Evolutionary conservation across 2,797 vertebrate species (phyloP), one percentile per base, ranked within the genome.

Genomic region (Myoxocephalus aenaeus): DNA sequence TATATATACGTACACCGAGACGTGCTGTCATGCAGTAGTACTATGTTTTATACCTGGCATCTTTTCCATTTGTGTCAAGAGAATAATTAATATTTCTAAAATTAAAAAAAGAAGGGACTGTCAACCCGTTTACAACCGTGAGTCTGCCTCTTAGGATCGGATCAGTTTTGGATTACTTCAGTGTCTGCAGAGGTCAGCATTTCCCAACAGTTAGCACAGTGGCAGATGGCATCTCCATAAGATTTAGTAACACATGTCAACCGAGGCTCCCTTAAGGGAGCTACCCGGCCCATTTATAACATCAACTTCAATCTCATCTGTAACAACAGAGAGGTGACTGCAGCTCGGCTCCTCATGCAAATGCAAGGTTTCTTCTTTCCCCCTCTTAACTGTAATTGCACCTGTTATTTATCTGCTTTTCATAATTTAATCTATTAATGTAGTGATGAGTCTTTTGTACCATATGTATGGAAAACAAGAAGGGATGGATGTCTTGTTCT

Each of bases 231-330:
- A 92, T 91, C 93, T 90, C 91, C 80, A 79, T 88, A 94, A 95
- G 95, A 95, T 95, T 95, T 94, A 95, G 91, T 94, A 95, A 95
- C 93, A 94, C 94, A 85, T 92, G 93, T 95, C 94, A 95, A 90
- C 90, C 69, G 87, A 90, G 82, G 84, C 90, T 93, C 92, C 93
- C 95, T 93, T 87, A 82, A 89, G 95, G 94, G 93, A 94, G 76
- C 86, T 87, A 85, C 91, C 84, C 75, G 22, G 81, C 87, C 90
- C 93, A 94, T 95, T 95, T 94, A 95, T 94, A 92, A 93, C 91
- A 91, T 92, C 89, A 89, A 91, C 92, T 93, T 93, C 88, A 88
- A 85, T 92, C 90, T 93, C 89, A 84, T 89, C 87, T 84, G 80
- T 85, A 86, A 88, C 87, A 88, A 88, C 85, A 78, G 88, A 77